Base-by-base conservation (phyloP, 2,113 vertebrate species). In the Ia io region DNA sequence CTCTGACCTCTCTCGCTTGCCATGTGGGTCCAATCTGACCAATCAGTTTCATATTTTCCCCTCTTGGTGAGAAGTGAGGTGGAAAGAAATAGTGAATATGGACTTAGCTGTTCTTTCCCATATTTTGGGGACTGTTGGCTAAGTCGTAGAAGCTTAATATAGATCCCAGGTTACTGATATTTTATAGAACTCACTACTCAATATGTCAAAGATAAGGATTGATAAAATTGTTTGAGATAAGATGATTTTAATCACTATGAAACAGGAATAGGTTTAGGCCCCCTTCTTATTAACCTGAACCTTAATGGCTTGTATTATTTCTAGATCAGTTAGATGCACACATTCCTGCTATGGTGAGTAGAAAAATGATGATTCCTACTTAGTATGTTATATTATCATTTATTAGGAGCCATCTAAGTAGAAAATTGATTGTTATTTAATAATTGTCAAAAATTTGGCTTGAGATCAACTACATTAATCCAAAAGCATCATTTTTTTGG, bases 401-500 rank as follows among this genome's bases (percentile, higher is more conserved):
- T 78, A 6, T 30, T 77, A 44, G 69, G 35, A 88, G 30, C 32
- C 84, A 35, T 59, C 51, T 89, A 35, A 88, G 23, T 20, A 85
- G 74, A 67, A 82, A 69, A 85, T 88, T 79, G 56, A 90, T 92
- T 90, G 20, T 80, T 42, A 87, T 88, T 93, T 76, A 94, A 88
- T 94, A 91, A 85, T 78, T 94, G 40, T 78, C 53, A 88, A 30
- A 90, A 32, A 20, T 23, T 56, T 88, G 37, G 30, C 79, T 78
- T 83, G 61, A 83, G n/a, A 32, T 88, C 84, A 59, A 78, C 59
- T 82, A 4, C 53, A 13, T 23, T 85, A 89, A 84, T 83, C 51
- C 56, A 28, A 82, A 84, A 80, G 23, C 59, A 84, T 88, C 5
- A 40, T 59, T 82, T 88, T 88, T 85, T 80, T 79, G 89, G 18